These are phyloP conservation scores for Tetanocera ferruginea DNA, from an alignment of 2,888 invertebrate species.

Conservation along the genomic window DNA sequence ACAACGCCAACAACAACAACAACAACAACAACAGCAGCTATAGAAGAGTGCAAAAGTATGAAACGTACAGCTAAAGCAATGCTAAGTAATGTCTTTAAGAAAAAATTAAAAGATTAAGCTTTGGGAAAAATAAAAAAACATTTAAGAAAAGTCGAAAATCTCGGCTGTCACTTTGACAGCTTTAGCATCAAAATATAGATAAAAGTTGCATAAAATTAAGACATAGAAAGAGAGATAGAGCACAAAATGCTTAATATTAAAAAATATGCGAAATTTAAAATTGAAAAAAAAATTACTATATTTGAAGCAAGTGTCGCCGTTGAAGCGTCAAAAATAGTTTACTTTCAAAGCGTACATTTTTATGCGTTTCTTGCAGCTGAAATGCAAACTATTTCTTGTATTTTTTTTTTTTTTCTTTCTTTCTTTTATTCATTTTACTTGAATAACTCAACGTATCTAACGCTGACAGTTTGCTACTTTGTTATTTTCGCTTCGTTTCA, in stretches of 20 bases:
- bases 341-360: no score
- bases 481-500: conserved; percentile 21
- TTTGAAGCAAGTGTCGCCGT: background rate
- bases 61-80: background rate
- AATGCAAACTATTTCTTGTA: background rate
- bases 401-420: background rate
- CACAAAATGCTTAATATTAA: background rate
- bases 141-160: no score
- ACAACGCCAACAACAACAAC: background rate
- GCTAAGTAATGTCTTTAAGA: no score
- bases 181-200: background rate
- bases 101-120: no score
- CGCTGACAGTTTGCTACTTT: background rate
- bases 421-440: background rate
- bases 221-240: background rate
- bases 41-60: background rate
- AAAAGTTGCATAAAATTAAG: background rate
- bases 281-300: background rate
- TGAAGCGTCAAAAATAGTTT: background rate
- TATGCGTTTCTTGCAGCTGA: no score
- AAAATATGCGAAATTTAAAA: background rate
- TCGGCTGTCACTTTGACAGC: conserved; percentile 1
- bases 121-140: no score
- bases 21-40: background rate
- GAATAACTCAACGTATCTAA: background rate